A percentile compares a stretch with the other conserved stretches of the same genome.
phyloP scores from a whole-genome alignment of 2,888 invertebrate species.

The Luperina testacea region DNA sequence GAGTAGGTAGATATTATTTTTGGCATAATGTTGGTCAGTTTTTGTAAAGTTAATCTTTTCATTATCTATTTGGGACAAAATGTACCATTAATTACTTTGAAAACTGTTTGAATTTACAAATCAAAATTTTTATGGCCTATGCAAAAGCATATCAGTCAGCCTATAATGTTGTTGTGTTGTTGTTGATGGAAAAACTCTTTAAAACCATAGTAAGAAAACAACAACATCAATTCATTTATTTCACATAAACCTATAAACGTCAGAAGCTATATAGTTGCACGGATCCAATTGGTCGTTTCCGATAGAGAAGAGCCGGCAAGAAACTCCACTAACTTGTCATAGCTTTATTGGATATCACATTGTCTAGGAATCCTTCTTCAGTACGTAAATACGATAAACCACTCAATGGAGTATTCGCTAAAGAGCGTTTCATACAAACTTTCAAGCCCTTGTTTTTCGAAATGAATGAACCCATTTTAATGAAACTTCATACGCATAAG shows the following conservation, averaged over 20 bases:
- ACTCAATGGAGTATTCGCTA: background rate
- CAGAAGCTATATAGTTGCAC: background rate
- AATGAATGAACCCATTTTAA: no score
- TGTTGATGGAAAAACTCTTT: background rate
- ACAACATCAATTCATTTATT: background rate
- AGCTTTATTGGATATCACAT: background rate
- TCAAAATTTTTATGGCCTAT: background rate
- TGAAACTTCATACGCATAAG: no score
- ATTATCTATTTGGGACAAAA: slow-evolving; percentile 44
- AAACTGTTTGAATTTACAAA: background rate
- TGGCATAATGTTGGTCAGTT: slow-evolving; percentile 19
- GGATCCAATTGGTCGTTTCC: background rate
- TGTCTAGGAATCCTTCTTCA: background rate
- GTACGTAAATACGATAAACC: background rate
- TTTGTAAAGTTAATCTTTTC: background rate
- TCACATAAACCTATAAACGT: background rate
- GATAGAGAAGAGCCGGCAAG: background rate
- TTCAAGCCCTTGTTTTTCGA: no score
- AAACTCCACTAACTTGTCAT: background rate
- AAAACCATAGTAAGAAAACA: background rate
- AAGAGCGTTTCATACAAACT: no score
- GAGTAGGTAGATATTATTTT: slow-evolving; percentile 23
- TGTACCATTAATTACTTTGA: background rate
- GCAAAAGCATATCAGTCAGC: background rate
- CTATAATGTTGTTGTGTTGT: background rate